These are phyloP conservation scores for Oscheius sp. DNA, from an alignment of 2,888 invertebrate species.

Conservation along the genomic window DNA sequence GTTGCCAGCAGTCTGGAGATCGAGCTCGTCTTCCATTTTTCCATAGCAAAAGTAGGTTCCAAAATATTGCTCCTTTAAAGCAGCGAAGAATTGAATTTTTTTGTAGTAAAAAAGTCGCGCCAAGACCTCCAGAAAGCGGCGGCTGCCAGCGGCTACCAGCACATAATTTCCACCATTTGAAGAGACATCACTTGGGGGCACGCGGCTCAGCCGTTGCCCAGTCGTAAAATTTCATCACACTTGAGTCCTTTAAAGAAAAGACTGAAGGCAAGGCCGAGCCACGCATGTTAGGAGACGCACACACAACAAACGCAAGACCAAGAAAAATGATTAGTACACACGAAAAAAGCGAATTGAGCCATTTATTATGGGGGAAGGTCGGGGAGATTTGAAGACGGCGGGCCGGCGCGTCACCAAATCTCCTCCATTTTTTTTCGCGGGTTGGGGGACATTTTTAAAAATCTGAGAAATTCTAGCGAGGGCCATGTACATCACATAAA, in stretches of 20 bases:
- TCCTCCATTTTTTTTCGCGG: no score
- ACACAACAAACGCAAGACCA: background rate
- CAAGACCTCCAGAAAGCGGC: no score
- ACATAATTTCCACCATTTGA: background rate
- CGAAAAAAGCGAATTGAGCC: background rate
- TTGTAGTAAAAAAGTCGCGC: background rate
- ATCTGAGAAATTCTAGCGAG: background rate
- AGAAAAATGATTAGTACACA: background rate
- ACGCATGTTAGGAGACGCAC: constrained; percentile 10
- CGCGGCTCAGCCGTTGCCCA: constrained; percentile 6
- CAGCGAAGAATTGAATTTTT: background rate
- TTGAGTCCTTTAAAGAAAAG: background rate
- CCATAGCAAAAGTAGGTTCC: background rate
- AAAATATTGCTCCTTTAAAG: no score
- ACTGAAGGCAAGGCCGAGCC: background rate
- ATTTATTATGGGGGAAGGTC: background rate
- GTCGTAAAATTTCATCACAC: background rate
- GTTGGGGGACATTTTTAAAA: background rate
- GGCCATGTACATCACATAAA: no score
- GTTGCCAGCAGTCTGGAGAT: no score
- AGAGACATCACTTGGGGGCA: constrained; percentile 16
- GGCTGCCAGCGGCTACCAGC: background rate
- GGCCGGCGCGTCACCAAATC: background rate
- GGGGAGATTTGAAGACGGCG: background rate
- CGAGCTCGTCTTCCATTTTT: no score